A percentile compares a stretch with the other conserved stretches of the same genome.
These are phyloP conservation scores for Eumeta japonica DNA, from an alignment of 1,140 invertebrate genomes.

Conservation along the genomic window DNA sequence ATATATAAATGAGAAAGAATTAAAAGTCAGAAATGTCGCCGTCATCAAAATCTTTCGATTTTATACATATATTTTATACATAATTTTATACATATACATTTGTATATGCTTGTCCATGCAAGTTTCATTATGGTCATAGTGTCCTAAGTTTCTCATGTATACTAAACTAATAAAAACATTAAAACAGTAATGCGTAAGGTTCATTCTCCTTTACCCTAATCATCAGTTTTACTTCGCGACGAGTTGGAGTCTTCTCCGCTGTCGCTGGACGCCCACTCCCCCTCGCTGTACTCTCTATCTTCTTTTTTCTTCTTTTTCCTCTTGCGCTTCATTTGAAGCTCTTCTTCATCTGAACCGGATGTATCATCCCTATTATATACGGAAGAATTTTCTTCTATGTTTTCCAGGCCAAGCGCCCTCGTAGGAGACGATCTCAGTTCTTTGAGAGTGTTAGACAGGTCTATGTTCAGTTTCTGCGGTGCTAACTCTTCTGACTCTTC, in stretches of 20 bases:
- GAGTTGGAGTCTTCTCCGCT: conserved; percentile 26
- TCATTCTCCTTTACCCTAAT: too few relatives aligned
- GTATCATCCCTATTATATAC: conserved; percentile 10
- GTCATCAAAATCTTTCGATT: too few relatives aligned
- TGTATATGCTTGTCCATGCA: too few relatives aligned
- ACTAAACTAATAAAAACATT: too few relatives aligned
- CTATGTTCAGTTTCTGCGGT: conserved; percentile 23
- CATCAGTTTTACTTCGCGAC: too few relatives aligned
- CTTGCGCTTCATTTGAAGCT: conserved; percentile 6
- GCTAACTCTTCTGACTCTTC: conserved; percentile 15
- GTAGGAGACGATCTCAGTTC: conserved; percentile 36
- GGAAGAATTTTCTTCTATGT: conserved; percentile 12
- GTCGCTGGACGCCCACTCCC: conserved; percentile 48
- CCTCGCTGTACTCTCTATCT: conserved; percentile 41
- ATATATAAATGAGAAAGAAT: too few relatives aligned
- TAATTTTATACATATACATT: too few relatives aligned
- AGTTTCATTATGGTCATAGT: too few relatives aligned
- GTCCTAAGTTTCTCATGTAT: too few relatives aligned
- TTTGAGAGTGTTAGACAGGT: conserved; percentile 36
- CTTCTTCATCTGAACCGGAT: conserved; percentile 16
- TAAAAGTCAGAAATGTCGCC: too few relatives aligned
- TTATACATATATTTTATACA: too few relatives aligned
- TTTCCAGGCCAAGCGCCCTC: conserved; percentile 26
- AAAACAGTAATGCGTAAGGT: too few relatives aligned
- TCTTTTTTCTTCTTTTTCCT: conserved; percentile 21